These are phyloP conservation scores for Schizothorax lantsangensis DNA, from an alignment of 2,797 vertebrate species.

Conservation along the genomic window DNA sequence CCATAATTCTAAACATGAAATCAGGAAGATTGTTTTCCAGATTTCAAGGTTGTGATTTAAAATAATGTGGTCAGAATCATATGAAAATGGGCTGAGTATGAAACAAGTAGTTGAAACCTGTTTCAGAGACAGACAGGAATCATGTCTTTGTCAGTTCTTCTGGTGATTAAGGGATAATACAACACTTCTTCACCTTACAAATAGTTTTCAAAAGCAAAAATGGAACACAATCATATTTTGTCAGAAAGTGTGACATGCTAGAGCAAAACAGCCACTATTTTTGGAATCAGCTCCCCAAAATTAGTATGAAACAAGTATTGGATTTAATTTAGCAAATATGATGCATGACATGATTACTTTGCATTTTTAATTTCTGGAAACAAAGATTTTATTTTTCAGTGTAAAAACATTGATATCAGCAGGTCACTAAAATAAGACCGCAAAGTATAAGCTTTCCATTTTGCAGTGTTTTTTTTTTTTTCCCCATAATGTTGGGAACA, in stretches of 20 bases:
- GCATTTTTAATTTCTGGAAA: not conserved
- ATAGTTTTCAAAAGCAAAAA: not conserved
- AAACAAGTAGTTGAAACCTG: not conserved
- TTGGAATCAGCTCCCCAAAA: not conserved
- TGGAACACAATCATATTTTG: not conserved
- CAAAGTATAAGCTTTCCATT: not conserved
- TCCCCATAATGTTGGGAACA: not conserved
- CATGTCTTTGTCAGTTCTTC: not conserved
- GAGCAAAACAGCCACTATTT: not conserved
- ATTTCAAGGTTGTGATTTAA: not conserved
- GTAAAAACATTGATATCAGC: not conserved
- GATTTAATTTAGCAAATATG: not conserved
- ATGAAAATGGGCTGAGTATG: not conserved
- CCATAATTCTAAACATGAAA: too few relatives aligned
- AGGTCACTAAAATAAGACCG: not conserved
- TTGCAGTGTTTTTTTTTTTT: not conserved
- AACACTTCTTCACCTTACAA: not conserved
- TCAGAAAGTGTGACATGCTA: not conserved
- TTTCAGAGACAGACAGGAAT: not conserved
- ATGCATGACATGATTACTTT: not conserved
- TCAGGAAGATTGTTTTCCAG: too few relatives aligned
- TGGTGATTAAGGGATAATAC: not conserved
- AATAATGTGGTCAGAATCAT: not conserved
- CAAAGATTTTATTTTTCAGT: not conserved
- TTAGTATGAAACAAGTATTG: not conserved